Base-by-base conservation (phyloP, 2,888 invertebrate species). In the Saturnia pavonia region DNA sequence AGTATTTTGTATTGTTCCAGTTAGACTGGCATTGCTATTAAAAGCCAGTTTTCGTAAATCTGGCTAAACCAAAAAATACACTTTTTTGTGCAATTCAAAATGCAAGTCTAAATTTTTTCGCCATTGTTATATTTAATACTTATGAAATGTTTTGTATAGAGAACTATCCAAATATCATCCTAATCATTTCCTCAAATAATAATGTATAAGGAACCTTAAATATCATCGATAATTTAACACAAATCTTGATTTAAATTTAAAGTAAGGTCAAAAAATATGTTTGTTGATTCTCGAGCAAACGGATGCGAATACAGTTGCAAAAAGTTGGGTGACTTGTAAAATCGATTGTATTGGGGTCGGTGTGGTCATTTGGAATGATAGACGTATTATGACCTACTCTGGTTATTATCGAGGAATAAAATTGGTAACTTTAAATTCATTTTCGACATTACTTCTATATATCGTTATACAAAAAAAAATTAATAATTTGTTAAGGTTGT, bases 291-390 rank as follows among this genome's bases (percentile, higher is more conserved):
- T 19, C 19, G 40, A 40, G n/a, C 40, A 70, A 70, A 67, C 70
- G 67, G 65, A 71, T 71, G 65, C 54, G 48, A 40, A 51, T 63
- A 48, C 70, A 72, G 72, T 42, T 67, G 75, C 75, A 81, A 82
- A 82, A 82, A 80, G 68, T 71, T 65, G 74, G 72, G 77, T 82
- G 82, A 82, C 82, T 82, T 80, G 82, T 81, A 78, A 76, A 80
- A 80, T 75, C 79, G 75, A 48, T 27, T 77, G 45, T 51, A 80
- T 79, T 79, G 78, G 75, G 77, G 80, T 82, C 78, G 75, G 65
- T n/a, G 25, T 70, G 80, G 81, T 80, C 78, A 42, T 66, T 25
- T 34, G 51, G 45, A 34, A 63, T 63, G 63, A 34, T 22, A 54
- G 54, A 34, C 63, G 19, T 34, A 34, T 16, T 19, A 40, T 40